Base-by-base conservation (phyloP, 2,888 invertebrate genomes). In the Apodemia mormo region DNA sequence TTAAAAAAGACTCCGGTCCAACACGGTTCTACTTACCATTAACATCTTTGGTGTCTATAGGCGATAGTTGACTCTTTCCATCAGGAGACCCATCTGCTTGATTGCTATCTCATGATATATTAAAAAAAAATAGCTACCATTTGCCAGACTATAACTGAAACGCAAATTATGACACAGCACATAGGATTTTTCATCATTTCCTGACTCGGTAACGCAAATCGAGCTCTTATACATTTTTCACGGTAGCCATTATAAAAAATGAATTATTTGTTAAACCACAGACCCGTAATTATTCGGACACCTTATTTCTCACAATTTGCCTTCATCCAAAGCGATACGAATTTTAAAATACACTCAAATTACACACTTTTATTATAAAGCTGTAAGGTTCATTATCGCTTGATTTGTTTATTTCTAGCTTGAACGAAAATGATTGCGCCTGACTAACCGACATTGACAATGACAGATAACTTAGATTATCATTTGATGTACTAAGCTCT, bases 241-340 rank as follows among this genome's bases (percentile, higher is more conserved):
- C 88, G 89, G 89, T 87, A 84, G 81, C 86, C 76, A 79, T 76
- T 82, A 80, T 78, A 80, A 76, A 73, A 80, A 84, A 84, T 85
- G 83, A 85, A 83, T 87, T 85, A 89, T 89, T 88, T 85, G 83
- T 82, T 77, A 80, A 83, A 82, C 82, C 82, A 81, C 81, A 85
- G 76, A 82, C 76, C 79, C 75, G 72, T 85, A 85, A 88, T 88
- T 85, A 88, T 85, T 80, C 82, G 76, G 79, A 83, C 87, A 86
- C 85, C 80, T 84, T 77, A 81, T 85, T 89, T 90, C 89, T 85
- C 90, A 90, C 89, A 85, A 87, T 86, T 85, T 82, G 77, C 79
- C 80, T 78, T 76, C 66, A 70, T 71, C 69, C 49, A 37, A 65
- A 65, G 56, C 12, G 52, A 66, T 8, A 45, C 56, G 49, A 61